phyloP scores from a whole-genome alignment of 92 coral and sea anemone species.

The Porites cylindrica region DNA sequence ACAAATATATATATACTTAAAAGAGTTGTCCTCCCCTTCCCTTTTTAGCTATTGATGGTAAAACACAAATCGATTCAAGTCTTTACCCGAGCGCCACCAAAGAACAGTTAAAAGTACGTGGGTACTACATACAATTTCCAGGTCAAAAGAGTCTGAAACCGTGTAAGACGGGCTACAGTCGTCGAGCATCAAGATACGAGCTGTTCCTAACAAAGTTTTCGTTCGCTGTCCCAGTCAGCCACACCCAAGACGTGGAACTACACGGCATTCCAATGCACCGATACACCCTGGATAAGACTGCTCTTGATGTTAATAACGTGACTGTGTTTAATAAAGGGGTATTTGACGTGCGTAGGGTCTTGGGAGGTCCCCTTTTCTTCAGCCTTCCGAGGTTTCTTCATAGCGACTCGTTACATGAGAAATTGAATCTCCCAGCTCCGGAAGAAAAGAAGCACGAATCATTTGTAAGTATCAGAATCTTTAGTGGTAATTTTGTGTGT shows the following conservation, averaged over 20 bases:
- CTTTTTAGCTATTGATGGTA: slow-evolving; percentile 67
- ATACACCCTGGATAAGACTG: slow-evolving; percentile 52
- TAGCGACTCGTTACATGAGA: slow-evolving; percentile 60
- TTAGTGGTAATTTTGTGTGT: background rate
- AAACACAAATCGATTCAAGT: slow-evolving; percentile 34
- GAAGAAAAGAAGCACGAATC: slow-evolving; percentile 60
- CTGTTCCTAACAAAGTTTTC: slow-evolving; percentile 58
- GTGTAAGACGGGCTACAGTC: slow-evolving; percentile 64
- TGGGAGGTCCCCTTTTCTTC: slow-evolving; percentile 54
- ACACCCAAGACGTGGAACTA: slow-evolving; percentile 47
- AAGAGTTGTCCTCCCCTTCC: background rate
- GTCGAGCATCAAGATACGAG: slow-evolving; percentile 53
- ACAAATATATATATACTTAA: no score
- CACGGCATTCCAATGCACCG: slow-evolving; percentile 72
- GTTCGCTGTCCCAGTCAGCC: slow-evolving; percentile 50
- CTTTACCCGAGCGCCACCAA: slow-evolving; percentile 65
- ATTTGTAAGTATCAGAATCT: slow-evolving; percentile 63
- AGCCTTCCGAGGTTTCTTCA: slow-evolving; percentile 83
- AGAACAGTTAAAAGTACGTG: slow-evolving; percentile 65
- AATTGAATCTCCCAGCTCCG: slow-evolving; percentile 55
- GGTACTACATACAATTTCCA: slow-evolving; percentile 69
- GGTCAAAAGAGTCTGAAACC: slow-evolving; percentile 61
- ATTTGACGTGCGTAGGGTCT: slow-evolving; percentile 67
- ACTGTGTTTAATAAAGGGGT: slow-evolving; percentile 74
- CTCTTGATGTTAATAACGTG: slow-evolving; percentile 63